Base-by-base conservation (phyloP, 2,113 vertebrate species). In the Psettodes erumei region DNA sequence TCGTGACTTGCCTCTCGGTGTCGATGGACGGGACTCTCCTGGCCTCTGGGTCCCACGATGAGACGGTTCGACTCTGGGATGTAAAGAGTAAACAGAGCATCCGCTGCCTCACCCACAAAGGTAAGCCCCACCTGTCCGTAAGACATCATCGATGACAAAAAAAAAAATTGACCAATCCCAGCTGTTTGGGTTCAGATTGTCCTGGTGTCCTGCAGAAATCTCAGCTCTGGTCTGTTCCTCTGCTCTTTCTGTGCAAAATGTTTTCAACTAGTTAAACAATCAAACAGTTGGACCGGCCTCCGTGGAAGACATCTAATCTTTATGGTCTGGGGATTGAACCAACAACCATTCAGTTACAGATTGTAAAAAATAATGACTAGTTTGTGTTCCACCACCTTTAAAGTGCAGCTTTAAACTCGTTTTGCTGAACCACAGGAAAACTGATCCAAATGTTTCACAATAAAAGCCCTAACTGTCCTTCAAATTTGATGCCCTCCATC, bases 81-180 rank as follows among this genome's bases (percentile, higher is more conserved):
- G 82, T 99, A 62, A 96, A 97, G 65, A 99, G 98, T 92, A 97
- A 96, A 83, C 98, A 99, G 91, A 97, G 96, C 75, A 65, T 98
- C 33, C 95, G 95, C 65, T 97, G 96, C 0, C 89, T 97, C 51
- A 89, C 94, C 59, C 96, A 97, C 83, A 98, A 97, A 96, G 98
- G 98, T 98, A 89, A 56, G 72, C 54, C 21, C 55, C 25, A 1
- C 58, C 53, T 19, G 21, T 32, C 53, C 10, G 0, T 2, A n/a
- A 38, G 28, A 23, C 25, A 56, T 19, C 23, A 42, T n/a, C n/a
- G n/a, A 1, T 12, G 11, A 23, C 19, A 73, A 54, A 43, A 5
- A 28, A 3, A 33, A 16, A 48, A 40, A n/a, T n/a, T n/a, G n/a
- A n/a, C n/a, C 23, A 19, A 48, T 4, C 63, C 37, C 11, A 6